Base-by-base conservation (phyloP, 1,140 invertebrate genomes). In the Prorops nasuta region DNA sequence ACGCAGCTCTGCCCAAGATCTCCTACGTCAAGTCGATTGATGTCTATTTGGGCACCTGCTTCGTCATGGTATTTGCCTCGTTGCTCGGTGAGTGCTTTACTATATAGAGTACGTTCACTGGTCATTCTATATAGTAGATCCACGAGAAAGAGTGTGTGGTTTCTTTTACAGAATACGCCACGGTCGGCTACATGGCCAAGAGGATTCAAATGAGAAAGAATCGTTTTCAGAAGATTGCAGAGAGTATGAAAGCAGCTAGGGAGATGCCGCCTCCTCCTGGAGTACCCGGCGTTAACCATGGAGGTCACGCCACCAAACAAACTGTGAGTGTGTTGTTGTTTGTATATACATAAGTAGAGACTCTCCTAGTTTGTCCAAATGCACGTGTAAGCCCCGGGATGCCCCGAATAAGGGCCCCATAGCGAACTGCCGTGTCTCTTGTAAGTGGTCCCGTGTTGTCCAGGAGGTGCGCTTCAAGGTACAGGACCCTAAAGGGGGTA, bases 11-110 rank as follows among this genome's bases (percentile, higher is more conserved):
- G 72, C 96, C 96, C 64, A 98, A 98, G 83, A 97, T 98, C 72
- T 96, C 94, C 51, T 98, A 98, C 82, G 92, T 98, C 76, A 97
- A 98, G 79, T 95, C 94, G 65, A 97, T 98, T 77, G 96, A 98
- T 81, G 94, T 98, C 56, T 98, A 96, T 81, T 81, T 98, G 76
- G 94, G 94, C 64, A 97, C 93, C 58, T 97, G 94, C 83, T 97
- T 96, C 90, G 92, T 96, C 71, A 95, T 95, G 92, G 92, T 96
- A 64, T 96, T 95, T 82, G 92, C 92, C 64, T 94, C 92, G 78
- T 80, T 96, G 68, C 80, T 96, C 79, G 91, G 91, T 92, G 84
- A 88, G 86, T 83, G 72, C 34, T 42, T 37, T 54, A n/a, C n/a
- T n/a, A n/a, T n/a, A n/a, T 28, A 28, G 10, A 4, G 24, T 10